These are phyloP conservation scores for Heliconius eleuchia DNA, from an alignment of 1,140 invertebrate genomes.

Conservation along the genomic window DNA sequence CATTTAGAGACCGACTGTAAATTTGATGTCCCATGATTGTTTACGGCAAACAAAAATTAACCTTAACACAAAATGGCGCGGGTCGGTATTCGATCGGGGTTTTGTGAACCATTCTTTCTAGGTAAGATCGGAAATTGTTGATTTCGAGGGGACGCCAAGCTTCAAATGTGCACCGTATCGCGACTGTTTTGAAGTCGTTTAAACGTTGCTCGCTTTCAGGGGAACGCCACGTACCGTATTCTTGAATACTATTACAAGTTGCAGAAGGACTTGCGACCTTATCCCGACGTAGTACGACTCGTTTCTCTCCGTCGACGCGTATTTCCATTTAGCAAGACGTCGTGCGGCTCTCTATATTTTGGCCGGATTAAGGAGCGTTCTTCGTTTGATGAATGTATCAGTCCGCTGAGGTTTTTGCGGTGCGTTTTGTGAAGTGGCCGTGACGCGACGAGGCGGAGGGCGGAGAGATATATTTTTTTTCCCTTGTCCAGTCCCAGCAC, in stretches of 20 bases:
- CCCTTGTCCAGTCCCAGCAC: slow-evolving; percentile 40
- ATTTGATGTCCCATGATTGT: slow-evolving; percentile 65
- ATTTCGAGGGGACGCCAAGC: slow-evolving; percentile 52
- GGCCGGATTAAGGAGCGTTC: slow-evolving; percentile 67
- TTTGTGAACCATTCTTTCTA: slow-evolving; percentile 49
- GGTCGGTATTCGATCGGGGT: slow-evolving; percentile 54
- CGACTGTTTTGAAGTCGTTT: slow-evolving; percentile 61
- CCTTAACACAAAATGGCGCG: slow-evolving; percentile 58
- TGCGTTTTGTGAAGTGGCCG: slow-evolving; percentile 50
- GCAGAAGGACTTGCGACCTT: slow-evolving; percentile 46
- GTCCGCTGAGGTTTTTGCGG: slow-evolving; percentile 59
- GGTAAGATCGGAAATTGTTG: slow-evolving; percentile 69
- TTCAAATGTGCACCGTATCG: slow-evolving; percentile 64
- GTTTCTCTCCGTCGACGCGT: slow-evolving; percentile 33
- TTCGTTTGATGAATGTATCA: slow-evolving; percentile 70
- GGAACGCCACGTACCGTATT: slow-evolving; percentile 61
- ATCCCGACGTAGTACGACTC: slow-evolving; percentile 44
- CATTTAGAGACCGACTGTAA: slow-evolving; percentile 63
- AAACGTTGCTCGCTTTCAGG: slow-evolving; percentile 55
- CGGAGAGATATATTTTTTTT: slow-evolving; percentile 39
- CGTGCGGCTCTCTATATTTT: slow-evolving; percentile 61
- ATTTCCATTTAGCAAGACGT: slow-evolving; percentile 66
- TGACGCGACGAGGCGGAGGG: slow-evolving; percentile 31
- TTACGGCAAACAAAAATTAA: slow-evolving; percentile 58
- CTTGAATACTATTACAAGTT: slow-evolving; percentile 49